Evolutionary conservation across 2,888 invertebrate species (phyloP).

Genomic region (Pyralis farinalis): DNA sequence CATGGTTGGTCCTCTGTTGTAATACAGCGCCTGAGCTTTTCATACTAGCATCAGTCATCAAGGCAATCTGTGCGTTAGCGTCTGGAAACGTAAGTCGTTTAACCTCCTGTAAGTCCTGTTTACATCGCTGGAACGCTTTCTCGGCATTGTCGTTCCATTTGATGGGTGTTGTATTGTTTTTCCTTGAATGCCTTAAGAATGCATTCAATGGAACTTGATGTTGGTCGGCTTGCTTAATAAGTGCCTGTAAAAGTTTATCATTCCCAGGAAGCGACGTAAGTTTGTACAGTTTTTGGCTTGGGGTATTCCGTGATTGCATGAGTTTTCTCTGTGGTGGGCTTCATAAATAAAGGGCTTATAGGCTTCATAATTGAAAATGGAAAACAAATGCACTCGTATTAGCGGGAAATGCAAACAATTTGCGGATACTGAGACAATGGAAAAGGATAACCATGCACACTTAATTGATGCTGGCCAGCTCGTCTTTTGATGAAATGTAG

Average conservation of each 20-base stretch:
- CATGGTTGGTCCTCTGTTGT: conserved; percentile 1
- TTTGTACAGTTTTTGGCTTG: conserved; percentile 9
- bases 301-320: conserved; percentile 3
- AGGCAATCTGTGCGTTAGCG: neutral
- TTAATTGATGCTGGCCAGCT: neutral
- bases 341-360: neutral
- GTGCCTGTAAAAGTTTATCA: conserved; percentile 14
- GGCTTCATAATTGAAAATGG: too few relatives aligned
- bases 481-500: neutral
- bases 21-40: conserved; percentile 11
- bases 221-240: neutral
- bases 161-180: conserved; percentile 12
- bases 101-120: neutral
- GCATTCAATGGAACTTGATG: conserved; percentile 8
- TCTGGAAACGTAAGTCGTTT: neutral
- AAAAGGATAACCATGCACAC: too few relatives aligned
- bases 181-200: conserved; percentile 10
- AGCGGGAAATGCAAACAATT: too few relatives aligned
- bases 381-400: too few relatives aligned
- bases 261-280: conserved; percentile 14
- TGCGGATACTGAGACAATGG: too few relatives aligned
- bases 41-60: conserved; percentile 14
- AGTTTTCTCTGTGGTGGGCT: conserved; percentile 8
- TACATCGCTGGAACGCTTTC: neutral
- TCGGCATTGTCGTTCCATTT: conserved; percentile 7